phyloP scores from a whole-genome alignment of 1,140 invertebrate species.

The Bilobella aurantiaca region DNA sequence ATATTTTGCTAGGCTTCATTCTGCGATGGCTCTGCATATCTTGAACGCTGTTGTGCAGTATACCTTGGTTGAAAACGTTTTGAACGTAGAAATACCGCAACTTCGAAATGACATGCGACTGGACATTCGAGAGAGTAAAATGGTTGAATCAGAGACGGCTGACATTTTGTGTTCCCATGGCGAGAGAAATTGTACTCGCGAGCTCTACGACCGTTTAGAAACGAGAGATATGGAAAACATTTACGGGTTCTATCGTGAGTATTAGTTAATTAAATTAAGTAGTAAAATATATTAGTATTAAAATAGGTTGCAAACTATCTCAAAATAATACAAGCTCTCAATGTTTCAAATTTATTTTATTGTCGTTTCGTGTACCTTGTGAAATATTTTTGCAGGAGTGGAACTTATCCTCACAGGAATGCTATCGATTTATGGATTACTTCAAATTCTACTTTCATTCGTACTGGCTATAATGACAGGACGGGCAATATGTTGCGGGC shows the following conservation, averaged over 20 bases:
- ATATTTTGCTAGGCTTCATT: slow-evolving; percentile 11
- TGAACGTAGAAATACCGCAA: slow-evolving; percentile 6
- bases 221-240: too few relatives aligned
- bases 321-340: background rate
- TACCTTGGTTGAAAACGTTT: background rate
- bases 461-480: slow-evolving; percentile 10
- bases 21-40: slow-evolving; percentile 13
- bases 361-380: too few relatives aligned
- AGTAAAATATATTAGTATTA: too few relatives aligned
- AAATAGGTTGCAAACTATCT: too few relatives aligned
- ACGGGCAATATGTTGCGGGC: slow-evolving; percentile 15
- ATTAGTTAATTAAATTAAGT: too few relatives aligned
- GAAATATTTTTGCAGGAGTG: background rate
- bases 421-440: slow-evolving; percentile 8
- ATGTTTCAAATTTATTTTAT: background rate
- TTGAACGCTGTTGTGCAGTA: slow-evolving; percentile 1
- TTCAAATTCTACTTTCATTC: slow-evolving; percentile 16
- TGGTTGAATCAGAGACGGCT: too few relatives aligned
- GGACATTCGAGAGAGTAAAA: too few relatives aligned
- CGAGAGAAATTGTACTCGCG: too few relatives aligned
- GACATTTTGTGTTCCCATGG: too few relatives aligned
- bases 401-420: background rate
- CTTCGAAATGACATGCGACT: too few relatives aligned
- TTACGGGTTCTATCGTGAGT: too few relatives aligned
- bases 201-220: too few relatives aligned